These are phyloP conservation scores for Leptopilina myrica DNA, from an alignment of 2,888 invertebrate genomes.

Conservation along the genomic window DNA sequence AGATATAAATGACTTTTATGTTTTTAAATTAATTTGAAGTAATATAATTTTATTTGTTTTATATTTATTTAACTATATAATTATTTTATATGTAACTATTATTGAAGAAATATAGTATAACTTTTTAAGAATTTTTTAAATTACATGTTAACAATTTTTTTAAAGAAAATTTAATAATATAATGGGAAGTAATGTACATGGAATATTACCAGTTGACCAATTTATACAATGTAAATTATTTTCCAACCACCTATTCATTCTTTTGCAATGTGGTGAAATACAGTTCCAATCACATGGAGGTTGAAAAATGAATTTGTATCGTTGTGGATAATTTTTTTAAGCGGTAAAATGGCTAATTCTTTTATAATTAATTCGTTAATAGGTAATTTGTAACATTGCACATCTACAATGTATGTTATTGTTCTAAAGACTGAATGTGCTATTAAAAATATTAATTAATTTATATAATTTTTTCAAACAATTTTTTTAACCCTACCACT, in stretches of 20 bases:
- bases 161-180: no score
- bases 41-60: no score
- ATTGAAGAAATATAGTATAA: no score
- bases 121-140: no score
- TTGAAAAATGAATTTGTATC: conserved; percentile 40
- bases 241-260: background rate
- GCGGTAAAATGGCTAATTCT: conserved; percentile 38
- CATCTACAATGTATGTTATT: conserved; percentile 42
- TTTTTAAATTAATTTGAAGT: no score
- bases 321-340: background rate
- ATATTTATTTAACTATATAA: no score
- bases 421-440: background rate
- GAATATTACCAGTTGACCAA: background rate
- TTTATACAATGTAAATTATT: background rate
- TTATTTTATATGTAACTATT: no score
- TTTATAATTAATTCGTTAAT: conserved; percentile 43
- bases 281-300: conserved; percentile 26
- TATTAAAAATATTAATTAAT: no score
- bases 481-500: conserved; percentile 4
- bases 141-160: no score
- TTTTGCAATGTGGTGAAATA: background rate
- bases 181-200: background rate
- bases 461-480: background rate
- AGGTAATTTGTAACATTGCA: conserved; percentile 44
- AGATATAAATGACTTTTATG: no score